Percentiles rank a stretch among this genome's conserved stretches.
phyloP scores from a whole-genome alignment of 2,113 vertebrate genomes.

The Saguinus imperator region DNA sequence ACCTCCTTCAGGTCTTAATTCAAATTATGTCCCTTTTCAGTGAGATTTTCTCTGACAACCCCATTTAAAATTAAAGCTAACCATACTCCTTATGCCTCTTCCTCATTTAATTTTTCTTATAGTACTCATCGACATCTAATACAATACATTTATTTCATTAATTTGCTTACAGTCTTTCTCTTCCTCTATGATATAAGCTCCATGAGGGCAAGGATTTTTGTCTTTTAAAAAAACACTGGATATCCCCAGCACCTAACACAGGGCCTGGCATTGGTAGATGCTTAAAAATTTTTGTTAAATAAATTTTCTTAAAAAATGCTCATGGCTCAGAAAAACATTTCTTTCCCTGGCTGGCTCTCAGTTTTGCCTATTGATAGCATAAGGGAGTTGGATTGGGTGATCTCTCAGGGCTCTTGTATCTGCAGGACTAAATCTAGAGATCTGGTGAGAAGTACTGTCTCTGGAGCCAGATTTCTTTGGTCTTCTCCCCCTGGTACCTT shows the following conservation, averaged over 20 bases:
- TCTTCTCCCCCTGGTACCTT: not conserved
- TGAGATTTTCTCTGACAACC: not conserved
- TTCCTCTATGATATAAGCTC: not conserved
- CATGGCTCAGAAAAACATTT: not conserved
- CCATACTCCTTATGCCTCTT: not conserved
- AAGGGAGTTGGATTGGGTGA: not conserved
- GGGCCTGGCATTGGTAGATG: not conserved
- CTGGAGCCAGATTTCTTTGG: slow-evolving; percentile 19
- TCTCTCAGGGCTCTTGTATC: not conserved
- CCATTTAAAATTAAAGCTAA: slow-evolving; percentile 33
- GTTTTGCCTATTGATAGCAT: slow-evolving; percentile 1
- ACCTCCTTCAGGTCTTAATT: slow-evolving; percentile 6
- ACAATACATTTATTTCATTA: not conserved
- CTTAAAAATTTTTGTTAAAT: slow-evolving; percentile 27
- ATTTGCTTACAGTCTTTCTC: not conserved
- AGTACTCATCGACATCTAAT: not conserved
- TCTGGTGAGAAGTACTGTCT: not conserved
- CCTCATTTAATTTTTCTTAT: slow-evolving; percentile 19
- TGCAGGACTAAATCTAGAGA: slow-evolving; percentile 26
- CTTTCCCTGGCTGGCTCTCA: not conserved
- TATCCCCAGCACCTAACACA: not conserved
- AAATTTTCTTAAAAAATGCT: not conserved
- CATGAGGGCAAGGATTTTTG: not conserved
- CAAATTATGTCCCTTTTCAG: slow-evolving; percentile 18
- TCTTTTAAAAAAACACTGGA: not conserved